These are phyloP conservation scores for Pholis gunnellus DNA, from an alignment of 2,113 vertebrate species.

Conservation along the genomic window DNA sequence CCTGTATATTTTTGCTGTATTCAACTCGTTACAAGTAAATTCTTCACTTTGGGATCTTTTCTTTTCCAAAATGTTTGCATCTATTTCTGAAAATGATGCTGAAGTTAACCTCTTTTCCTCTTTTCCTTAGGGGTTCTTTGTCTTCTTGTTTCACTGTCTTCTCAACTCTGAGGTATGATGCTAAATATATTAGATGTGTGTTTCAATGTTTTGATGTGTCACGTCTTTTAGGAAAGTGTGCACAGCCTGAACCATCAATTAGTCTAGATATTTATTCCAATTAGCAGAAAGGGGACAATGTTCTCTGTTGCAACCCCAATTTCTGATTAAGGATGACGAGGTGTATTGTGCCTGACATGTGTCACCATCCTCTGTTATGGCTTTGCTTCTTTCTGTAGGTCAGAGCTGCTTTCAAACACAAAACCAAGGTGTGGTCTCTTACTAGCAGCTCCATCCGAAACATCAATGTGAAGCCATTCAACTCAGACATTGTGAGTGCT, in stretches of 20 bases:
- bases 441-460: conserved; percentile 93
- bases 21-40: conserved; percentile 95
- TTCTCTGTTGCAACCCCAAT: background rate
- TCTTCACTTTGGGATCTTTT: background rate
- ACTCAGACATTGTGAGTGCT: conserved; percentile 94
- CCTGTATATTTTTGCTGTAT: conserved; percentile 95
- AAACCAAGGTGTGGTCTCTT: conserved; percentile 98
- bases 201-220: background rate
- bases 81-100: conserved; percentile 3
- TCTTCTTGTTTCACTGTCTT: conserved; percentile 98
- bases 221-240: background rate
- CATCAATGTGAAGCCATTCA: conserved; percentile 91
- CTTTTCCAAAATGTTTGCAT: background rate
- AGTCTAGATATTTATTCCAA: background rate
- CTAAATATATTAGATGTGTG: background rate
- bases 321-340: background rate
- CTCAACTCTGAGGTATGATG: conserved; percentile 95
- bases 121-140: conserved; percentile 92
- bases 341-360: background rate
- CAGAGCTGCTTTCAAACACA: conserved; percentile 98
- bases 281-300: background rate
- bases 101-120: background rate
- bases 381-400: conserved; percentile 83
- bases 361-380: background rate
- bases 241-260: background rate